Evolutionary conservation across 2,113 vertebrate species (phyloP).

Genomic region (Pleuronectes platessa): DNA sequence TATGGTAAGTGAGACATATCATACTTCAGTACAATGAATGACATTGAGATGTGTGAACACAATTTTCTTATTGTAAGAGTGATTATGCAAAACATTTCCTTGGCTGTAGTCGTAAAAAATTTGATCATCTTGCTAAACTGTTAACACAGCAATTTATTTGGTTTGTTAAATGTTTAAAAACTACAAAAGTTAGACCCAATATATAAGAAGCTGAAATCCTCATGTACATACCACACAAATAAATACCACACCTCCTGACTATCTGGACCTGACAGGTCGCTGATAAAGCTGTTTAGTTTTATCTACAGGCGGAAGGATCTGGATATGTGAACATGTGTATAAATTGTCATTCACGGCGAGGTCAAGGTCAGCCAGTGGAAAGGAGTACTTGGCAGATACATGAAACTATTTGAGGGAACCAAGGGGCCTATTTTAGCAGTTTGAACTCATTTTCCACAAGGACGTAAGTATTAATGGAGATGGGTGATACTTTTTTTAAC

Average conservation of each 20-base stretch:
- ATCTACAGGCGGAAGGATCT: conserved; percentile 18
- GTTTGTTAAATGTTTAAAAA: conserved; percentile 11
- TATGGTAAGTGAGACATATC: not conserved
- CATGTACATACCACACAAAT: too few species aligned
- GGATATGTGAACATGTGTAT: conserved; percentile 32
- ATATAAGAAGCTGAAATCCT: not conserved
- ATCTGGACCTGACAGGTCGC: conserved; percentile 1
- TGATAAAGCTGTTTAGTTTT: conserved; percentile 33
- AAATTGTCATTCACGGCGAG: conserved; percentile 37
- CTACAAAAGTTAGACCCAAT: not conserved
- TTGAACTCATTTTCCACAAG: conserved; percentile 63
- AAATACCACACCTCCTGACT: not conserved
- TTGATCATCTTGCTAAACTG: not conserved
- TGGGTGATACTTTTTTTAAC: conserved; percentile 64
- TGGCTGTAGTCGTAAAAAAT: not conserved
- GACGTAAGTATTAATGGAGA: conserved; percentile 59
- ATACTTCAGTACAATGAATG: not conserved
- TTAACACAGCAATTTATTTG: not conserved
- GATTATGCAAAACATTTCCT: not conserved
- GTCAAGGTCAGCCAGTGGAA: conserved; percentile 56
- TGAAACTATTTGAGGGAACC: conserved; percentile 42
- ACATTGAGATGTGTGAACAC: not conserved
- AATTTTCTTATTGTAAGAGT: not conserved
- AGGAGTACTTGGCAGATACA: conserved; percentile 42
- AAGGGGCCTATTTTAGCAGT: conserved; percentile 61